Evolutionary conservation across 2,888 invertebrate species (phyloP), one percentile per base, ranked within the genome.

Genomic region (Torymus tubicola): DNA sequence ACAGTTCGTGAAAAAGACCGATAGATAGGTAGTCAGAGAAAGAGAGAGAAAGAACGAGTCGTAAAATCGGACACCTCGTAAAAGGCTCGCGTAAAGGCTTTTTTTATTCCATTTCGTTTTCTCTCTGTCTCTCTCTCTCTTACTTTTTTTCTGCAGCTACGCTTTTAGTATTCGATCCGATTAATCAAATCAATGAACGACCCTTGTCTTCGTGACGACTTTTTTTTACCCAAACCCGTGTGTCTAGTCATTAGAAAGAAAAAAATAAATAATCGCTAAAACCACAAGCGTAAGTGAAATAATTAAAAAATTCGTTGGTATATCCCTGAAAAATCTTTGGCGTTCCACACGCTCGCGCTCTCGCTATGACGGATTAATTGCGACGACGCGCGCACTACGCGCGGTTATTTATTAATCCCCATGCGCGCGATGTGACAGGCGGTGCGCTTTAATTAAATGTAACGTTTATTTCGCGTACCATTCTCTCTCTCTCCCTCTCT

Each of bases 301-400:
- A 75, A 75, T 75, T 75, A 75, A 75, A 75, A 75, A 75, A 67
- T 75, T 52, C 24, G 57, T 13, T 16, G n/a, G 21, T 21, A 21
- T 21, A 21, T 8, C 8, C 42, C 42, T 42, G 42, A 42, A 42
- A 21, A 64, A 75, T 67, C 58, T 73, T 73, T 42, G 64, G 42
- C 55, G 52, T 21, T 21, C 75, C 57, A 21, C 24, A 21, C 11
- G 12, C 11, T 10, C 16, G 42, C n/a, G 13, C 0, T 13, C 57
- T 70, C 58, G 78, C 78, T 81, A 81, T 79, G 81, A 79, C 78
- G 79, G 78, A 81, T 81, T 79, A 78, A 81, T 81, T 72, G 75
- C 72, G 76, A 75, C 76, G 63, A 5, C 8, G 57, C 58, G 10
- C 70, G 16, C 55, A 74, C 24, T 74, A 74, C 74, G 64, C 72